phyloP scores from a whole-genome alignment of 2,113 vertebrate species.

The Oenanthe melanoleuca region DNA sequence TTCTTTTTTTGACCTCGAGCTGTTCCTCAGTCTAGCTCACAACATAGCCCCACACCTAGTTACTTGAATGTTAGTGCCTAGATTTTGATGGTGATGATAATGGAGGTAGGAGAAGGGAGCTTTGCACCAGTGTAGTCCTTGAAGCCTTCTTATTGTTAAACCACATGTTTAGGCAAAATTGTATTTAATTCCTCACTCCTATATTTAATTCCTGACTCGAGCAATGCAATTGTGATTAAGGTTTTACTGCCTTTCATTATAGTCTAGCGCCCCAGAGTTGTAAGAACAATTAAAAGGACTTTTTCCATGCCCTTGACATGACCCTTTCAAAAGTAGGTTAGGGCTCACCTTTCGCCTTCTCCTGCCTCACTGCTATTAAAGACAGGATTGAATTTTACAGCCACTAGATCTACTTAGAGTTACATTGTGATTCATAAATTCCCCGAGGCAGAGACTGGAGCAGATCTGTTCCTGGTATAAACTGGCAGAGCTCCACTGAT shows the following conservation, averaged over 20 bases:
- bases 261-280: background rate
- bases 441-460: constrained; percentile 26
- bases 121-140: background rate
- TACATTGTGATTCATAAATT: constrained; percentile 64
- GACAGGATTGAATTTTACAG: constrained; percentile 57
- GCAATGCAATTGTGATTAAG: background rate
- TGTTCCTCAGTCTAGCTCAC: background rate
- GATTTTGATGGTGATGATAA: background rate
- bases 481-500: constrained; percentile 42
- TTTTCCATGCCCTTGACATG: constrained; percentile 51
- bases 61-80: background rate
- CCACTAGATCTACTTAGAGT: constrained; percentile 48
- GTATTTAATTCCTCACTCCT: constrained; percentile 9
- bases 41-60: background rate
- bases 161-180: background rate
- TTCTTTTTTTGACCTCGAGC: constrained; percentile 19
- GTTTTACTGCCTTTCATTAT: constrained; percentile 49
- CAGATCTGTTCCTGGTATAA: constrained; percentile 54
- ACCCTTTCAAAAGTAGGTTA: constrained; percentile 59
- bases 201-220: background rate
- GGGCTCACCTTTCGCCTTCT: constrained; percentile 53
- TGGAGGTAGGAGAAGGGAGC: background rate
- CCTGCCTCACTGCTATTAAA: constrained; percentile 50
- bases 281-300: constrained; percentile 42
- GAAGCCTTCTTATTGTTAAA: background rate